Evolutionary conservation across 2,888 invertebrate species (phyloP), one percentile per base, ranked within the genome.

Genomic region (Amorpha juglandis): DNA sequence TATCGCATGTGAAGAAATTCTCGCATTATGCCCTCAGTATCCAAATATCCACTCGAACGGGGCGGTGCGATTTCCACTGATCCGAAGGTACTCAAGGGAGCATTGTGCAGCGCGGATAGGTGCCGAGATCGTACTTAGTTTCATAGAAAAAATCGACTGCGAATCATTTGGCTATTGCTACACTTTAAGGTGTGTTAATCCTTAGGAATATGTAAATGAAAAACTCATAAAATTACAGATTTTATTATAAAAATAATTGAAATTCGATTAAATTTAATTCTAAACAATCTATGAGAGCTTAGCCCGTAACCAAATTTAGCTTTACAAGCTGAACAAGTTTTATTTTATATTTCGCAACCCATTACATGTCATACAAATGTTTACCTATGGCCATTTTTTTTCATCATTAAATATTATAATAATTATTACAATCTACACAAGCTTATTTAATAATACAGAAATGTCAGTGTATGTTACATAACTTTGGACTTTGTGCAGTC

Each of bases 161-260:
- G n/a, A n/a, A n/a, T n/a, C n/a, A n/a, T n/a, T n/a, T n/a, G n/a
- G n/a, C n/a, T n/a, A n/a, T n/a, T n/a, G n/a, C n/a, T 27, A 27
- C 27, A 4, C 27, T 27, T 27, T 27, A 27, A 1, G 27, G 4
- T 27, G 4, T 3, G 4, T 1, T 27, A 1, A 38, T 8, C 7
- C 7, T 38, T 38, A 38, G 38, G 1, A 38, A 9, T 48, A 48
- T 7, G 48, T 45, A 74, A 82, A 78, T 68, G 72, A 83, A 82
- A 81, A 58, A 71, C 70, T 69, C 38, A 63, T 58, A 69, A 69
- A 68, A 71, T 78, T 77, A 71, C 64, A 66, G 63, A 50, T 86
- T 92, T 92, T 90, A 88, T 86, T 92, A 92, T 79, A 91, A 92
- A 92, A 91, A 92, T 92, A 92, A 84, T 90, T 87, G 84, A 91